These are phyloP conservation scores for Coelopa frigida DNA, from an alignment of 1,140 invertebrate genomes.

Conservation along the genomic window DNA sequence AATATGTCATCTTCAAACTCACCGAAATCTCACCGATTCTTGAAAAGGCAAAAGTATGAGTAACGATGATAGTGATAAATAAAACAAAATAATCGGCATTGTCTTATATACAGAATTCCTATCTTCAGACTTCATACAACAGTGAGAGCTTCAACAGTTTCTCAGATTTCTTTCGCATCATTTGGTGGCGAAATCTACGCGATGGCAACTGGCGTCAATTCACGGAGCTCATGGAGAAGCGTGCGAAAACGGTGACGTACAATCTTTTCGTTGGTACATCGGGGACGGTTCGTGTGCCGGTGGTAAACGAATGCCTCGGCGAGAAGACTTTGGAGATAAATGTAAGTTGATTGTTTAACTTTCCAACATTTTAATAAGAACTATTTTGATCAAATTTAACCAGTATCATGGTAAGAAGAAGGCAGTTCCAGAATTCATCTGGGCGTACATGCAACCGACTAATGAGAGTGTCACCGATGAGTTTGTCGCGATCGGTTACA, in stretches of 20 bases:
- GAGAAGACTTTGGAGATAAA: not conserved
- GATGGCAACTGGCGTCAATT: conserved; percentile 7
- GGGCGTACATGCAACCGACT: conserved; percentile 8
- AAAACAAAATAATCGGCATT: no score
- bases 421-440: conserved; percentile 2
- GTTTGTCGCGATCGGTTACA: conserved; percentile 4
- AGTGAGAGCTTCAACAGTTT: no score
- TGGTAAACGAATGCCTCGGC: not conserved
- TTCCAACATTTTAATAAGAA: not conserved
- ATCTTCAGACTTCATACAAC: no score
- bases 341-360: not conserved
- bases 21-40: conserved; percentile 3
- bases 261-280: conserved; percentile 1
- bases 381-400: no score
- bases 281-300: not conserved
- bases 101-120: no score
- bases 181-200: conserved; percentile 10
- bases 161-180: conserved; percentile 6
- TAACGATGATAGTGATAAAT: no score
- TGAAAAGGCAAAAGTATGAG: no score
- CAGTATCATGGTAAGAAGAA: no score
- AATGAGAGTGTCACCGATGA: conserved; percentile 3
- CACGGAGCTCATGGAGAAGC: not conserved
- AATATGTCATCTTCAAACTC: conserved; percentile 7
- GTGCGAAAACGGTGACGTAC: not conserved